Conservation (phyloP, 2,797 vertebrate genomes). For the Discoglossus pictus region DNA sequence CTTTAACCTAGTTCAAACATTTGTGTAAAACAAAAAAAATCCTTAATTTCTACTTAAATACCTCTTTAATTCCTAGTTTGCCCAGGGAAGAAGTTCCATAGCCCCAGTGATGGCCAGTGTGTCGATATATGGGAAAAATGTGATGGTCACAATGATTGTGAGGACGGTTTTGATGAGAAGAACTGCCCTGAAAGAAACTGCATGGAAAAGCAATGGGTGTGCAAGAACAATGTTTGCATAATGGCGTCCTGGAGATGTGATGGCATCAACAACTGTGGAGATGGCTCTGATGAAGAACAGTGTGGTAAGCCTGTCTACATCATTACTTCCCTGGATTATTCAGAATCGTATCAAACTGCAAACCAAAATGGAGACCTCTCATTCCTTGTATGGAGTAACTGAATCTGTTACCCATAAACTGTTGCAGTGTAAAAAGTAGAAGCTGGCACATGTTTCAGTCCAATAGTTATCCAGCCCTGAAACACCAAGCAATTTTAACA, state of each 20-base stretch:
- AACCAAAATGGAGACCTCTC: too few species aligned
- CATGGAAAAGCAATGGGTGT: constrained; percentile 78
- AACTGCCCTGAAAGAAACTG: constrained; percentile 73
- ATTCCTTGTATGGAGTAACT: too few species aligned
- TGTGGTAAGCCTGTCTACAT: constrained; percentile 81
- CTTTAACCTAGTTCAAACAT: too few species aligned
- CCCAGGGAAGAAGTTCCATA: constrained; percentile 68
- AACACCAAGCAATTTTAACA: too few species aligned
- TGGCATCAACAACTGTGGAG: constrained; percentile 76
- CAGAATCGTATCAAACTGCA: too few species aligned
- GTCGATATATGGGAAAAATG: constrained; percentile 71
- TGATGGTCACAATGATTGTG: constrained; percentile 73
- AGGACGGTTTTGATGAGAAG: constrained; percentile 75
- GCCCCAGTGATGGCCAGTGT: constrained; percentile 71
- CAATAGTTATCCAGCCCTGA: too few species aligned
- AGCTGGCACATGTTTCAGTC: too few species aligned
- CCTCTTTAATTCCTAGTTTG: constrained; percentile 63
- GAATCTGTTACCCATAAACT: too few species aligned
- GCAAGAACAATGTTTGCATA: constrained; percentile 79
- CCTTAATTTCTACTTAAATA: too few species aligned
- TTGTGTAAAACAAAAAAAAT: too few species aligned
- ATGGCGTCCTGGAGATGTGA: constrained; percentile 74
- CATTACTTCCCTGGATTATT: too few species aligned
- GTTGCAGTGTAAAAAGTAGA: too few species aligned
- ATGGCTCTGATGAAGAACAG: constrained; percentile 80